Conservation (phyloP, 2,888 invertebrate genomes). For the Polylopha cassiicola region DNA sequence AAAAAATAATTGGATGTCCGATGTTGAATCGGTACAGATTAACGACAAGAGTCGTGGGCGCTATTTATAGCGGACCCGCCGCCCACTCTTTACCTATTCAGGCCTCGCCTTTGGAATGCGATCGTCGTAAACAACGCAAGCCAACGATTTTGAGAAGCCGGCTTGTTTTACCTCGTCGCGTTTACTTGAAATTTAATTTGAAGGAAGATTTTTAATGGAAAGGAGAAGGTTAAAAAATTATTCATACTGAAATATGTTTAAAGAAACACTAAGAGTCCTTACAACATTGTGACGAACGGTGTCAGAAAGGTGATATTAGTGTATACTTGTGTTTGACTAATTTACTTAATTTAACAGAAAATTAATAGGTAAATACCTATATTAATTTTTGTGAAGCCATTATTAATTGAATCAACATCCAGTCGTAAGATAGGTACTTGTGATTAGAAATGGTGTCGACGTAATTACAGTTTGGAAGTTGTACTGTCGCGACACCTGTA, state of each 20-base stretch:
- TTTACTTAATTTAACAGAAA: no score
- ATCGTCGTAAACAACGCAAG: slow-evolving; percentile 5
- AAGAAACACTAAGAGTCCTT: no score
- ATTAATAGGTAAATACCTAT: no score
- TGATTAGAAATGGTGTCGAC: slow-evolving; percentile 10
- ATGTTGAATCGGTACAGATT: not conserved
- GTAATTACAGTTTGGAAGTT: slow-evolving; percentile 2
- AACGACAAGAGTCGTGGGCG: not conserved
- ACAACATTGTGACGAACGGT: no score
- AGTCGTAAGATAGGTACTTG: no score
- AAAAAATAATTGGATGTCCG: not conserved
- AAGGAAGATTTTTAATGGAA: no score
- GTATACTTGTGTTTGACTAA: no score
- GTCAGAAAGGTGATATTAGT: no score
- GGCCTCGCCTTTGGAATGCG: not conserved
- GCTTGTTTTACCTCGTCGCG: not conserved
- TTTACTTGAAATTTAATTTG: not conserved
- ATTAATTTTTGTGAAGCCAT: no score
- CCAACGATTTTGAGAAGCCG: slow-evolving; percentile 1
- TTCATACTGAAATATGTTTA: no score
- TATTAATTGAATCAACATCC: no score
- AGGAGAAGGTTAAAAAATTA: no score
- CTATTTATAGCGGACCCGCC: not conserved
- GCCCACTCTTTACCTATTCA: not conserved
- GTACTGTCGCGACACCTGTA: slow-evolving; percentile 4